Base-by-base conservation (phyloP, 2,113 vertebrate species). In the Cyprinodon brontotheroides region DNA sequence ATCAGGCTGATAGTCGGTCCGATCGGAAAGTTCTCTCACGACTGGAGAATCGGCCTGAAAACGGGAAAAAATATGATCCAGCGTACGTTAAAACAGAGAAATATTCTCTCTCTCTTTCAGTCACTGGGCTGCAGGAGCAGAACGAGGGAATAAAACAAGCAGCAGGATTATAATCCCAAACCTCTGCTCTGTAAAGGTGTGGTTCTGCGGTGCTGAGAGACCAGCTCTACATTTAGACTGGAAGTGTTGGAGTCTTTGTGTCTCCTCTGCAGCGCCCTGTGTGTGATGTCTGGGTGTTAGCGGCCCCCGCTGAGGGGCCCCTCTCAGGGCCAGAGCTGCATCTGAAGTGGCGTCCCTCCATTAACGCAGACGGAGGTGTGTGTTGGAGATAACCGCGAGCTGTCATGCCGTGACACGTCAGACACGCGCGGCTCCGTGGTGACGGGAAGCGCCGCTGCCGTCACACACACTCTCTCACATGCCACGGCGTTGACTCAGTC, bases 281-380 rank as follows among this genome's bases (percentile, higher is more conserved):
- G 59, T 63, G 50, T 66, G 70, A 61, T 79, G 67, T 47, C 36
- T 45, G 75, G 80, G 81, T 78, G 43, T 60, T 48, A 68, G 74
- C 69, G 61, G 79, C 40, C 38, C 1, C 3, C 50, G 1, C 64
- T 77, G 71, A 80, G 67, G 70, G 81, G 64, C 81, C 68, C 65
- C 73, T 63, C 71, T 75, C 45, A 40, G 63, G 72, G 68, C 45
- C 81, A 77, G 67, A 59, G 81, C 60, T 75, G 80, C 68, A 69
- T 79, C 70, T 92, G 82, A 92, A 92, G 92, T 92, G 87, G 88
- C 40, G 63, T 89, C 86, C 81, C 68, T 90, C 93, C 92, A 94
- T 93, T 93, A 92, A 90, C 89, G 91, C 87, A 91, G 65, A 78
- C 68, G 41, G 82, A 92, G 90, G 92, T 93, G 93, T 92, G 80